These are phyloP conservation scores for Falco concolor DNA, from an alignment of 2,797 vertebrate genomes.

Conservation along the genomic window DNA sequence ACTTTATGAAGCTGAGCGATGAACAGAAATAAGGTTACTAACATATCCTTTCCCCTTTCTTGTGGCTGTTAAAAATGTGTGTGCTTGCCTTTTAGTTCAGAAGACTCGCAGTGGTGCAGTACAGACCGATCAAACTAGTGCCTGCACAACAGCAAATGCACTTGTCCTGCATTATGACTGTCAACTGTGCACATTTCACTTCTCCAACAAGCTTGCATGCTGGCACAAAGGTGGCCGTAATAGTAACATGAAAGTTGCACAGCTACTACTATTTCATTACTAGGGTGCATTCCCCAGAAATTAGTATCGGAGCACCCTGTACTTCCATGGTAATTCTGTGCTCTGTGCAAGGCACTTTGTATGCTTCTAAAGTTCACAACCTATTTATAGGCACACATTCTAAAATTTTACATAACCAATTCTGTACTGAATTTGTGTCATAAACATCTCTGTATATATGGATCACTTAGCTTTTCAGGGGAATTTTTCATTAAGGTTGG, in stretches of 20 bases:
- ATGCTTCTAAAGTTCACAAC: not conserved
- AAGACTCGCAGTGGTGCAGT: not conserved
- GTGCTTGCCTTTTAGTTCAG: not conserved
- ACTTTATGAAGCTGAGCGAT: not conserved
- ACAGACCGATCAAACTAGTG: not conserved
- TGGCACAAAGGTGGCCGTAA: not conserved
- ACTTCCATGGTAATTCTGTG: not conserved
- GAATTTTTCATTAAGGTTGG: not conserved
- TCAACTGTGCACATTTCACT: not conserved
- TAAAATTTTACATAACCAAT: not conserved
- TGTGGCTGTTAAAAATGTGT: not conserved
- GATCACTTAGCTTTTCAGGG: not conserved
- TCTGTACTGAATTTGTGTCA: not conserved
- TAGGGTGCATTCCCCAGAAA: not conserved
- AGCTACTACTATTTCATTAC: not conserved
- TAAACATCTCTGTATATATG: not conserved
- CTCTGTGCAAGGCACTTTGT: not conserved
- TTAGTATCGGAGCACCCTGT: not conserved
- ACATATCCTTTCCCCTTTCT: not conserved
- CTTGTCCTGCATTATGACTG: not conserved
- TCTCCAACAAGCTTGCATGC: not conserved
- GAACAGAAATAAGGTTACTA: not conserved
- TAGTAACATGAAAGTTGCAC: not conserved
- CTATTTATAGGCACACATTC: not conserved
- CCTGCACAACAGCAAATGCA: not conserved